phyloP scores from a whole-genome alignment of 2,888 invertebrate genomes.

The Keiferia lycopersicella region DNA sequence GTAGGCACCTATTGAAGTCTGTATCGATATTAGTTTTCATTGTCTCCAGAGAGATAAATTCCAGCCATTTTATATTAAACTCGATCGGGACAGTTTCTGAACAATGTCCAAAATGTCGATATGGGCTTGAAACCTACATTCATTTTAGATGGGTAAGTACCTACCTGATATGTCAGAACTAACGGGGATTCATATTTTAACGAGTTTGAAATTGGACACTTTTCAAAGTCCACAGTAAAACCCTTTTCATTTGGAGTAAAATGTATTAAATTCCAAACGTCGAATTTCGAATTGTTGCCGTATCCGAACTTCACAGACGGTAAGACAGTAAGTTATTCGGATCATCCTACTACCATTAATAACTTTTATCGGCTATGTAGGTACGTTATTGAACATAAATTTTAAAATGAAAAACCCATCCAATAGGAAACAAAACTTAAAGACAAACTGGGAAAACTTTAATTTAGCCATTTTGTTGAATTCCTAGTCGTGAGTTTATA shows the following conservation, averaged over 20 bases:
- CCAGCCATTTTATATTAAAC: not conserved
- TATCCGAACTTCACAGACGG: not conserved
- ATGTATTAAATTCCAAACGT: not conserved
- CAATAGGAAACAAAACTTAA: too few species aligned
- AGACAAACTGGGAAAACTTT: too few species aligned
- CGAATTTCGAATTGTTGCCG: constrained; percentile 1
- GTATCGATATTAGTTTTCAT: too few species aligned
- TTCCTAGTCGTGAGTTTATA: too few species aligned
- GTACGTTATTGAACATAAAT: not conserved
- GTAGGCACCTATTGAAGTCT: too few species aligned
- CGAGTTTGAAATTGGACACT: constrained; percentile 9
- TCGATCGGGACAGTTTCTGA: not conserved
- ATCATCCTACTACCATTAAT: not conserved
- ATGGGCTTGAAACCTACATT: not conserved
- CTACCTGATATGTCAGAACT: not conserved
- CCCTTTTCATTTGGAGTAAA: not conserved
- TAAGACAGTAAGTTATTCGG: not conserved
- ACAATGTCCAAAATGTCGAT: constrained; percentile 3
- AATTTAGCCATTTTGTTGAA: too few species aligned
- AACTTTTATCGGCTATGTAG: not conserved
- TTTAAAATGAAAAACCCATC: too few species aligned
- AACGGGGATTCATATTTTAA: not conserved
- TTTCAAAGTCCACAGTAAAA: not conserved
- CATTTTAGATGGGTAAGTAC: not conserved
- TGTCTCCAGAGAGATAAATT: not conserved